Percentiles rank a stretch among this genome's conserved stretches.
Evolutionary conservation across 2,888 invertebrate genomes (phyloP).

Genomic region (Caenorhabditis panamensis): DNA sequence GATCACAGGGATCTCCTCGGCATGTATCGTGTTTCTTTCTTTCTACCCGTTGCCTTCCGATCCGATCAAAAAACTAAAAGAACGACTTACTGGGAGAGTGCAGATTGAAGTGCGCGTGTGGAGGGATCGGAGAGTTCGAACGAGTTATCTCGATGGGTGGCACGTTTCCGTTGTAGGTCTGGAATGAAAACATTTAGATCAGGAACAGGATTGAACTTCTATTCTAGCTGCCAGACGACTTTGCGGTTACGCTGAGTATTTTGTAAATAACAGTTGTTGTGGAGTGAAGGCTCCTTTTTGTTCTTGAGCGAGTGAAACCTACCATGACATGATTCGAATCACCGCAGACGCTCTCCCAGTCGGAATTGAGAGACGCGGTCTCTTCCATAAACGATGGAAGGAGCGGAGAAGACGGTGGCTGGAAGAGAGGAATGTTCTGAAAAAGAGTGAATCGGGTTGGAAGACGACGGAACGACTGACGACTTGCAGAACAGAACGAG

Average conservation of each 20-base stretch:
- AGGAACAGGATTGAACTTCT: neutral
- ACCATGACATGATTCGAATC: constrained; percentile 54
- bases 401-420: constrained; percentile 50
- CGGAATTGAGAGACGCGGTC: constrained; percentile 63
- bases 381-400: constrained; percentile 65
- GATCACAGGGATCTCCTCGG: neutral
- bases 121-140: constrained; percentile 61
- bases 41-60: too few relatives aligned
- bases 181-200: neutral
- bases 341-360: constrained; percentile 68
- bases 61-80: constrained; percentile 41
- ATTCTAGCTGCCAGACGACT: too few relatives aligned
- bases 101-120: constrained; percentile 58
- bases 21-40: constrained; percentile 45
- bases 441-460: constrained; percentile 17
- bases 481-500: neutral
- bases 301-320: too few relatives aligned
- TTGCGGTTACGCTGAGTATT: too few relatives aligned
- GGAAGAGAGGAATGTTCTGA: constrained; percentile 59
- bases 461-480: constrained; percentile 11
- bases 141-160: constrained; percentile 61
- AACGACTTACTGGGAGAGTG: constrained; percentile 57
- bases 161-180: constrained; percentile 59
- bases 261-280: too few relatives aligned
- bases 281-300: too few relatives aligned